Percentiles rank a stretch among this genome's conserved stretches.
These are phyloP conservation scores for Camptogramma bilineatum DNA, from an alignment of 2,888 invertebrate genomes.

Conservation along the genomic window DNA sequence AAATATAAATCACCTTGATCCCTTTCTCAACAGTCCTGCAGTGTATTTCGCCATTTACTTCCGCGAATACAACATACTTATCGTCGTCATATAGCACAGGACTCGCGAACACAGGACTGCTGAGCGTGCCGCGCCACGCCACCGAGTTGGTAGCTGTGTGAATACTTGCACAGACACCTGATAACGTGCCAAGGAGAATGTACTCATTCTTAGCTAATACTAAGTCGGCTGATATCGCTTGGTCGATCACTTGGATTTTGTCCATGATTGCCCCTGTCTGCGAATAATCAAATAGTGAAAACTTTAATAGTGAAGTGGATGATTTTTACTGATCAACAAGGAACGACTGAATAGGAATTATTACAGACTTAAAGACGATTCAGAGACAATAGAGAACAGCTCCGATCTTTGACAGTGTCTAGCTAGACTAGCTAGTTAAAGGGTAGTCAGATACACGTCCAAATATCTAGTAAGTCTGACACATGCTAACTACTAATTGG, in stretches of 20 bases:
- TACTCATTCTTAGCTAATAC: constrained; percentile 69
- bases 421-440: too few relatives aligned
- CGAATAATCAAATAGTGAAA: constrained; percentile 47
- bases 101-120: constrained; percentile 88
- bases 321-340: too few relatives aligned
- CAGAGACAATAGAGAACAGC: too few relatives aligned
- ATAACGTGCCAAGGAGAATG: constrained; percentile 83
- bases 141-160: constrained; percentile 80
- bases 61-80: constrained; percentile 82
- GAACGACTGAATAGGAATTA: too few relatives aligned
- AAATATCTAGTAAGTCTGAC: too few relatives aligned
- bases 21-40: constrained; percentile 81
- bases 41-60: constrained; percentile 84
- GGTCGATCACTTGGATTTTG: constrained; percentile 67
- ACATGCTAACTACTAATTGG: too few relatives aligned
- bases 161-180: constrained; percentile 85
- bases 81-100: constrained; percentile 85
- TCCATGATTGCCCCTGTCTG: constrained; percentile 79
- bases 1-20: constrained; percentile 65
- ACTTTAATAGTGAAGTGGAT: too few relatives aligned
- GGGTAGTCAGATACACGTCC: too few relatives aligned
- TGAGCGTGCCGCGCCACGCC: constrained; percentile 85
- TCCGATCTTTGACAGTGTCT: too few relatives aligned
- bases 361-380: too few relatives aligned
- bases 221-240: constrained; percentile 80